Percentiles rank a stretch among this genome's conserved stretches.
These are phyloP conservation scores for Lineus longissimus DNA, from an alignment of 1,140 invertebrate genomes.

Conservation along the genomic window DNA sequence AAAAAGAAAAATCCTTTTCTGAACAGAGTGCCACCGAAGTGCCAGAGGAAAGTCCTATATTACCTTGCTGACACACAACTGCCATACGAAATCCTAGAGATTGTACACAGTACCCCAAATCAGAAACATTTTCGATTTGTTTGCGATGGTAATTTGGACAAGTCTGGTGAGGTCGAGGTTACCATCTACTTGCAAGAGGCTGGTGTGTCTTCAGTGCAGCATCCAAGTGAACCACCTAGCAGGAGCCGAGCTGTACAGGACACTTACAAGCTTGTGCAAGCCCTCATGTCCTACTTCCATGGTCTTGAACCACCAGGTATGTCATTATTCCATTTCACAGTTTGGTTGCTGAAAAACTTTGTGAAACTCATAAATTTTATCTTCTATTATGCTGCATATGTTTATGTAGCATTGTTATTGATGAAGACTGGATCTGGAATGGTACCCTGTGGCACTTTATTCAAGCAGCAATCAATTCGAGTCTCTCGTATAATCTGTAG, in stretches of 20 bases:
- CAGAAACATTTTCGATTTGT: constrained; percentile 26
- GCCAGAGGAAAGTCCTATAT: constrained; percentile 27
- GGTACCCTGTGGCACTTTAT: too few species aligned
- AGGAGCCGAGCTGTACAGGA: constrained; percentile 16
- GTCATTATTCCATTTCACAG: not conserved
- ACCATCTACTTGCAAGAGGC: constrained; percentile 26
- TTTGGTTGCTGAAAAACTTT: constrained; percentile 2
- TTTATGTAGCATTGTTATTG: too few species aligned
- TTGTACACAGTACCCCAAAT: constrained; percentile 8
- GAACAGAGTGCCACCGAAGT: too few species aligned
- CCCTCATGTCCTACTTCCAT: constrained; percentile 37
- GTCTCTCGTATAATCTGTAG: too few species aligned
- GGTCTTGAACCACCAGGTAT: constrained; percentile 26
- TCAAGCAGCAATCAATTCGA: too few species aligned
- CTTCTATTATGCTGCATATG: too few species aligned
- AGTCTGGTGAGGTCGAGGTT: constrained; percentile 15
- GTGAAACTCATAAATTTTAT: too few species aligned
- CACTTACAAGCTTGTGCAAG: constrained; percentile 24
- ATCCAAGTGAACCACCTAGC: constrained; percentile 31
- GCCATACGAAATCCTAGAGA: constrained; percentile 13
- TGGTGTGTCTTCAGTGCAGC: constrained; percentile 18
- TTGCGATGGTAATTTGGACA: constrained; percentile 12
- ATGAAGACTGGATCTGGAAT: too few species aligned
- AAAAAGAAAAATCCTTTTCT: too few species aligned
- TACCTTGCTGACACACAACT: constrained; percentile 24